Base-by-base conservation (phyloP, 2,888 invertebrate species). In the Gasteruption jaculator region DNA sequence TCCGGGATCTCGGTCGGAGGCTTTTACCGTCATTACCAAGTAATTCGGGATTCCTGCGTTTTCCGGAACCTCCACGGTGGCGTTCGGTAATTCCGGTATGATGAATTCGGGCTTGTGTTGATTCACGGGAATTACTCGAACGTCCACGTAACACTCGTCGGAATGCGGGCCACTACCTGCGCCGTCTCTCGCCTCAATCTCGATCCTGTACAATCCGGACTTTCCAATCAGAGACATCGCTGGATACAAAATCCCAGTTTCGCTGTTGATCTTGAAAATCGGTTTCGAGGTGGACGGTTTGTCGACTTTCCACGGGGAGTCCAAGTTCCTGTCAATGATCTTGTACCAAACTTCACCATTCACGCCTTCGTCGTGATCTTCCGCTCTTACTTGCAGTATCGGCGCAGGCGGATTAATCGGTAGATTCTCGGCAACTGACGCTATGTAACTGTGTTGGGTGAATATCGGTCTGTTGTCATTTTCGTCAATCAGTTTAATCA, bases 401-500 rank as follows among this genome's bases (percentile, higher is more conserved):
- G 88, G 85, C 1, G 90, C 83, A 0, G 90, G 88, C 0, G 91
- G 89, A 61, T 83, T 81, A 12, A 88, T 70, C 8, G 86, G 81
- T 1, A 88, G 76, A 66, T 90, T 91, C 67, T 93, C 92, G 0
- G 88, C 86, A 10, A 93, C 86, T 0, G 83, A 85, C 1, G 85
- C 83, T 54, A 82, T 80, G 69, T 91, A 93, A 6, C 79, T 79
- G 32, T 80, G 79, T 53, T 86, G 84, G 0, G 79, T 80, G 69
- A 95, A 94, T 30, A 81, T 73, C 0, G 94, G 94, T 0, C 83
- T 73, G 71, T 93, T 91, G 70, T 94, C 93, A 69, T 94, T 93
- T n/a, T 87, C 80, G 66, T 94, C 93, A 18, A 79, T 63, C 7
- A 93, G 76, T 67, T 82, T 83, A 29, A 91, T 80, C 59, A 84